A percentile compares a stretch with the other conserved stretches of the same genome.
These are phyloP conservation scores for Hirundo rustica DNA, from an alignment of 2,797 vertebrate genomes.

Conservation along the genomic window DNA sequence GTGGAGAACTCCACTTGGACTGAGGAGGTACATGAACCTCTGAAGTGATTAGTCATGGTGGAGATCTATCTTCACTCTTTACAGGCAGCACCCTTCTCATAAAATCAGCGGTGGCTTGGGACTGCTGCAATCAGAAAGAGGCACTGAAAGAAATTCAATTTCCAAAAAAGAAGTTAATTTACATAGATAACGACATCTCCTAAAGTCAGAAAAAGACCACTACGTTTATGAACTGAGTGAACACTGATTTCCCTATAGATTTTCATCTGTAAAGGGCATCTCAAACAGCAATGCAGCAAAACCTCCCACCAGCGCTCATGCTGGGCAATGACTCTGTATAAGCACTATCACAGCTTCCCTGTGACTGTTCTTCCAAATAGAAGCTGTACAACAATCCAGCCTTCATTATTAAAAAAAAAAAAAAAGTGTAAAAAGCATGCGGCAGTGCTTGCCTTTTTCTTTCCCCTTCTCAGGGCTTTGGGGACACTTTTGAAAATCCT, in stretches of 20 bases:
- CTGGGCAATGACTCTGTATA: not conserved
- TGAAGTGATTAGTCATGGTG: not conserved
- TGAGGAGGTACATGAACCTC: not conserved
- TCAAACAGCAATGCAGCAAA: not conserved
- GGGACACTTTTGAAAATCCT: not conserved
- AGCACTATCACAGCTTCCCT: not conserved
- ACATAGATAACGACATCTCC: not conserved
- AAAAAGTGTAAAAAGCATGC: not conserved
- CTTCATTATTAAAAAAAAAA: not conserved
- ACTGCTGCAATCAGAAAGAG: not conserved
- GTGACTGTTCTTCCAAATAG: not conserved
- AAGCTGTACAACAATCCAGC: not conserved
- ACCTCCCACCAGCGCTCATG: not conserved
- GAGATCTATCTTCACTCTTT: not conserved
- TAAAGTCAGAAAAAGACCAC: not conserved
- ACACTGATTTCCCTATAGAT: not conserved
- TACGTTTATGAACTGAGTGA: not conserved
- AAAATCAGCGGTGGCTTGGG: not conserved
- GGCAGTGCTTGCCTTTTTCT: not conserved
- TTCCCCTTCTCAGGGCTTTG: not conserved
- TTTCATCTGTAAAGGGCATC: not conserved
- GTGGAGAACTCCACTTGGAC: not conserved
- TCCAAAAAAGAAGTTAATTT: not conserved
- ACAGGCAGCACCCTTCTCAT: not conserved
- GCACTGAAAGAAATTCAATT: not conserved